A percentile compares a stretch with the other conserved stretches of the same genome.
Conservation (phyloP, 2,888 invertebrate genomes). For the Eupithecia tripunctaria region DNA sequence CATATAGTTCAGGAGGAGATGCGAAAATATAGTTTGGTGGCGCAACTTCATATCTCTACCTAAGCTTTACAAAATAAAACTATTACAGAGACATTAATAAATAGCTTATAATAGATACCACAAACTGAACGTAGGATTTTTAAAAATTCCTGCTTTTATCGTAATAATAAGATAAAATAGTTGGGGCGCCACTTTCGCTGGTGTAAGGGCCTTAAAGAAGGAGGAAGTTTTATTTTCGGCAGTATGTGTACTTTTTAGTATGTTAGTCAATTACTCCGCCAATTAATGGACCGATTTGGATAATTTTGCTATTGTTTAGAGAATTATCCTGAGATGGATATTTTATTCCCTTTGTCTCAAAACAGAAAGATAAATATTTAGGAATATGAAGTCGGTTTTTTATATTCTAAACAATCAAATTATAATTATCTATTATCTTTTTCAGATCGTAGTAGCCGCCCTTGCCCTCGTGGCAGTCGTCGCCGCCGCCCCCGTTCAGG, state of each 20-base stretch:
- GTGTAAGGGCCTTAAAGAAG: neutral
- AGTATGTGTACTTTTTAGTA: neutral
- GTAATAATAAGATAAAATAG: too few relatives aligned
- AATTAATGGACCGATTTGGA: neutral
- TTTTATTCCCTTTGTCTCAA: neutral
- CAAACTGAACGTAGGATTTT: too few relatives aligned
- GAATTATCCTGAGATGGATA: neutral
- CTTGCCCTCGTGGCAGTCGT: slow-evolving; percentile 69
- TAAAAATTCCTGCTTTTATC: too few relatives aligned
- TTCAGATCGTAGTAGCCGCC: slow-evolving; percentile 55
- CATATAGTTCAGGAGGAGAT: too few relatives aligned
- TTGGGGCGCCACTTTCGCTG: too few relatives aligned
- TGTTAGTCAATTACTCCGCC: neutral
- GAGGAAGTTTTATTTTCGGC: neutral
- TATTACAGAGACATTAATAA: too few relatives aligned
- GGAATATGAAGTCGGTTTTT: neutral
- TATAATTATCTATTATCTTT: neutral
- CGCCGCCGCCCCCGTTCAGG: slow-evolving; percentile 42
- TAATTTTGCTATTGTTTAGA: neutral
- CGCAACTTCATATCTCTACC: too few relatives aligned
- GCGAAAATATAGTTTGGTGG: too few relatives aligned
- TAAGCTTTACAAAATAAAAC: too few relatives aligned
- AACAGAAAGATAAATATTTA: neutral
- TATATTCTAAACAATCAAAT: neutral
- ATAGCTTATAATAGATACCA: too few relatives aligned